Conservation (phyloP, 2,797 vertebrate species). For the Ctenochaetus hawaiiensis region DNA sequence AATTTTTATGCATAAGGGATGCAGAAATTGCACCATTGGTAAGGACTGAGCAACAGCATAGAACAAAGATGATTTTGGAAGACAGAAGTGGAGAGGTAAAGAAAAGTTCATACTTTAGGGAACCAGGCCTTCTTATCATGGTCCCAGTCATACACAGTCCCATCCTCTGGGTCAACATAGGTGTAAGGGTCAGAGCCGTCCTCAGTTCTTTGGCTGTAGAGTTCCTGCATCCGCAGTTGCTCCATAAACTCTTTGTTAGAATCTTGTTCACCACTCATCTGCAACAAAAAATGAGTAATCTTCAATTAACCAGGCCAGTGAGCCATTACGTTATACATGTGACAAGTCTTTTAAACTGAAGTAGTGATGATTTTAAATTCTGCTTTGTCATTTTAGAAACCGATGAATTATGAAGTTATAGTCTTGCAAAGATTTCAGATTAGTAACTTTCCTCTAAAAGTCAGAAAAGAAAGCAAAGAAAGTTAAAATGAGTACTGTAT, state of each 20-base stretch:
- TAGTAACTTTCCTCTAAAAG: not conserved
- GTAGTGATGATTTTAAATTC: not conserved
- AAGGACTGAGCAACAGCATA: not conserved
- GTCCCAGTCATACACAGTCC: conserved; percentile 92
- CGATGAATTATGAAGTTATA: not conserved
- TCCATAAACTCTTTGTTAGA: conserved; percentile 91
- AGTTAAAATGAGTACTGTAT: too few relatives aligned
- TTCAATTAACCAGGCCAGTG: not conserved
- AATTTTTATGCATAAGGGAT: too few relatives aligned
- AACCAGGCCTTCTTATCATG: conserved; percentile 88
- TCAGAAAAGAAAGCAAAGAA: too few relatives aligned
- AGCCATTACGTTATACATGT: not conserved
- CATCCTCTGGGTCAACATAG: conserved; percentile 87
- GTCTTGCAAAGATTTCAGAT: not conserved
- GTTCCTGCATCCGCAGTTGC: conserved; percentile 93
- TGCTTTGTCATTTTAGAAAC: not conserved
- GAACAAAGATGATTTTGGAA: not conserved
- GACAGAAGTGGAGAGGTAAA: not conserved
- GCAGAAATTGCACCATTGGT: too few relatives aligned
- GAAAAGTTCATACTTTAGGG: conserved; percentile 70
- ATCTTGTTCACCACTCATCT: conserved; percentile 85
- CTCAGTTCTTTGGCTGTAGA: conserved; percentile 79
- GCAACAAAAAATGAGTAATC: conserved; percentile 12
- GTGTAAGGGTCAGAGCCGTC: conserved; percentile 82
- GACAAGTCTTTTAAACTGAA: too few relatives aligned